These are phyloP conservation scores for Ophraella communa DNA, from an alignment of 2,888 invertebrate genomes.

Conservation along the genomic window DNA sequence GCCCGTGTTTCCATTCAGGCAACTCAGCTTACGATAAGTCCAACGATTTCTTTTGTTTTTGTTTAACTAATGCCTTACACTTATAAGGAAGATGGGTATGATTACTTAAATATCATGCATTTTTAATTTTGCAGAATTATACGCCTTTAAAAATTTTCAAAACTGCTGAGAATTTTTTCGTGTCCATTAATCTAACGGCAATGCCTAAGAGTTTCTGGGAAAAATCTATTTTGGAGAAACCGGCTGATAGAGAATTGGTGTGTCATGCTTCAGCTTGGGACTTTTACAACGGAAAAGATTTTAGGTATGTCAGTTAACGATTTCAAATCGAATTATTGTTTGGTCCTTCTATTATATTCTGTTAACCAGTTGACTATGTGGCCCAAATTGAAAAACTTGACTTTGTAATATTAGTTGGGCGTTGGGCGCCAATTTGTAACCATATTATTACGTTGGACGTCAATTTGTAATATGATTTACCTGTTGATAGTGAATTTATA, in stretches of 20 bases:
- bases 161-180: slow-evolving; percentile 85
- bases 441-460: too few relatives aligned
- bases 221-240: slow-evolving; percentile 83
- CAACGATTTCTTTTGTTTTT: slow-evolving; percentile 4
- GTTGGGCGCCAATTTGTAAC: too few relatives aligned
- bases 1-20: too few relatives aligned
- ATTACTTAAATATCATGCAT: not conserved
- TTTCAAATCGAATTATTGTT: too few relatives aligned
- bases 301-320: slow-evolving; percentile 65
- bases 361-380: too few relatives aligned
- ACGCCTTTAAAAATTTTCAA: slow-evolving; percentile 81
- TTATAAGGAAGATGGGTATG: too few relatives aligned
- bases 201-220: slow-evolving; percentile 87
- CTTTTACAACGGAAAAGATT: slow-evolving; percentile 81
- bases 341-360: too few relatives aligned
- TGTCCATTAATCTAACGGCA: slow-evolving; percentile 78
- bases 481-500: too few relatives aligned
- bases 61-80: not conserved
- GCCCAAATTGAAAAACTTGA: too few relatives aligned
- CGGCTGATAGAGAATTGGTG: slow-evolving; percentile 72
- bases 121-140: slow-evolving; percentile 64
- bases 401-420: too few relatives aligned
- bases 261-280: slow-evolving; percentile 94
- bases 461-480: too few relatives aligned
- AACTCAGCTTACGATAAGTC: too few relatives aligned